phyloP scores from a whole-genome alignment of 2,113 vertebrate genomes.

The Paramisgurnus dabryanus region DNA sequence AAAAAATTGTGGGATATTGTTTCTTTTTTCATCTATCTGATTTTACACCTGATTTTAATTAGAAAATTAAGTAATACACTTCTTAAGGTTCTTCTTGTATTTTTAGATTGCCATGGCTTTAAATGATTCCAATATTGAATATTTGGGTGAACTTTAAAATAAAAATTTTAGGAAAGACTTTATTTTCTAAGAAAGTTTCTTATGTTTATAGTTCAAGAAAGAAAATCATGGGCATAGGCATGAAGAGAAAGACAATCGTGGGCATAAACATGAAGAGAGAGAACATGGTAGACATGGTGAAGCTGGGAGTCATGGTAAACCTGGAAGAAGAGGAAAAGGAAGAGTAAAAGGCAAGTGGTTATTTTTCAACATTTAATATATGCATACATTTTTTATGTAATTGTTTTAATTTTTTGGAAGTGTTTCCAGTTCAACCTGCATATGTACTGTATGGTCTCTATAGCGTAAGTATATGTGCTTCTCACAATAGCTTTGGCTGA shows the following conservation, averaged over 20 bases:
- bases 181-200: not conserved
- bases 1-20: no score
- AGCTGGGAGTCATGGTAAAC: not conserved
- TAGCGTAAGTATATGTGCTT: not conserved
- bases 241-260: constrained; percentile 4
- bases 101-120: not conserved
- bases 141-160: no score
- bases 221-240: constrained; percentile 45
- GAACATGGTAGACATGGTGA: not conserved
- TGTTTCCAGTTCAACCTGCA: no score
- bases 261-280: not conserved
- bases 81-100: no score
- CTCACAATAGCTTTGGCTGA: constrained; percentile 20
- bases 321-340: constrained; percentile 1
- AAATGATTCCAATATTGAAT: not conserved
- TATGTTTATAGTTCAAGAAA: constrained; percentile 12
- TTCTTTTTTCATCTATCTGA: no score
- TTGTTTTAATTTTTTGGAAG: not conserved
- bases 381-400: not conserved
- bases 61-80: no score
- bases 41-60: no score
- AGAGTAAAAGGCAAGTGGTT: constrained; percentile 57
- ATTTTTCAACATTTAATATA: not conserved
- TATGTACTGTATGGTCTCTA: no score
- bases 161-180: not conserved